Evolutionary conservation across 2,888 invertebrate genomes (phyloP).

Genomic region (Capitulum mitella): DNA sequence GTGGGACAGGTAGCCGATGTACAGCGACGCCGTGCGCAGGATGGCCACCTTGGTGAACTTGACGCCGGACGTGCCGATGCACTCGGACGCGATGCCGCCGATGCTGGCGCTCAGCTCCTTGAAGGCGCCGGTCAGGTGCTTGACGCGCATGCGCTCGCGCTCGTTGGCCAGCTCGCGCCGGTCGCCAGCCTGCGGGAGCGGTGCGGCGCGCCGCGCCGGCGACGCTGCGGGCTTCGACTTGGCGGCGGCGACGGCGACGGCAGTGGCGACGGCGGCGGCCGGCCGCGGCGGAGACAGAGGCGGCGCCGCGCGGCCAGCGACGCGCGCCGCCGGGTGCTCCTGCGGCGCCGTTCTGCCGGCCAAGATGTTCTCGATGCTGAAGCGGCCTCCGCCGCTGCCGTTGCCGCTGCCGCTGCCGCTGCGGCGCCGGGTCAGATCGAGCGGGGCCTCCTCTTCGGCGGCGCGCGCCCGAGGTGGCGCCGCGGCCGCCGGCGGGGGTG

Average conservation of each 20-base stretch:
- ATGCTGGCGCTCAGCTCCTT: slow-evolving; percentile 24
- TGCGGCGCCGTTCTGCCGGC: not conserved
- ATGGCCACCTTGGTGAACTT: slow-evolving; percentile 17
- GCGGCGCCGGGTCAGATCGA: not conserved
- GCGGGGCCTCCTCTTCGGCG: not conserved
- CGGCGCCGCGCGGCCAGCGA: not conserved
- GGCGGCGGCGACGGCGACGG: not conserved
- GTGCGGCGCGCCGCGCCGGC: too few species aligned
- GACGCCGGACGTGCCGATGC: slow-evolving; percentile 1
- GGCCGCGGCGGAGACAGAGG: not conserved
- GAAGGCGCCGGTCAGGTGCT: slow-evolving; percentile 24
- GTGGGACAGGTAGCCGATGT: slow-evolving; percentile 18
- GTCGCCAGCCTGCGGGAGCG: not conserved
- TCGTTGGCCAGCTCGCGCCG: slow-evolving; percentile 23
- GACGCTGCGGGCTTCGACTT: not conserved
- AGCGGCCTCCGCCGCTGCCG: not conserved
- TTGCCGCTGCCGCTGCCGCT: not conserved
- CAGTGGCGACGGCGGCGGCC: not conserved
- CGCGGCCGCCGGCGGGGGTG: not conserved
- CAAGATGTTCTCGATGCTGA: slow-evolving; percentile 22
- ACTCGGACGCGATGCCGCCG: not conserved
- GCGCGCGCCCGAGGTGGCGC: too few species aligned
- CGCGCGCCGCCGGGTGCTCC: not conserved
- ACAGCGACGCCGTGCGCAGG: slow-evolving; percentile 19
- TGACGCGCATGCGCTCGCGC: slow-evolving; percentile 20